Conservation (phyloP, 1,140 invertebrate genomes). For the Propsilocerus akamusi region DNA sequence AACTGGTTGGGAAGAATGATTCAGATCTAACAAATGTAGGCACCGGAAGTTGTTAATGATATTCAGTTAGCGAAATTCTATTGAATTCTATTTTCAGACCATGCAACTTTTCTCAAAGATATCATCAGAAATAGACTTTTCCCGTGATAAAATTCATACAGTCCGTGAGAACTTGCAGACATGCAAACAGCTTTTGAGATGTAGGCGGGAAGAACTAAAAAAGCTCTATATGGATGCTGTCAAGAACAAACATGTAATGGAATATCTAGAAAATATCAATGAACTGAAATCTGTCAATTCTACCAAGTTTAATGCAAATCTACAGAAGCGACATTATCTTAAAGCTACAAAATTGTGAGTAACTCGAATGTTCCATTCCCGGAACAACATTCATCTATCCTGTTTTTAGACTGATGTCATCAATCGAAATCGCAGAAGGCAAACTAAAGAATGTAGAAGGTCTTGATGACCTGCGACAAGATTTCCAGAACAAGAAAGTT, state of each 20-base stretch:
- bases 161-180: constrained; percentile 80
- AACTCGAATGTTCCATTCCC: not conserved
- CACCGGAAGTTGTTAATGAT: not conserved
- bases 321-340: constrained; percentile 54
- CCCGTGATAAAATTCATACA: constrained; percentile 60
- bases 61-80: not conserved
- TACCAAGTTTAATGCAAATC: not conserved
- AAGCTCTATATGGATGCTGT: constrained; percentile 84
- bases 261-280: constrained; percentile 79
- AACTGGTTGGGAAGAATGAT: constrained; percentile 74
- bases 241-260: constrained; percentile 77
- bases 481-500: constrained; percentile 52
- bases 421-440: constrained; percentile 44
- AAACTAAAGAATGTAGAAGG: constrained; percentile 62
- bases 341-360: constrained; percentile 54
- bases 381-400: not conserved
- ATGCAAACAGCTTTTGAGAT: constrained; percentile 77
- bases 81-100: not conserved
- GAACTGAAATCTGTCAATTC: constrained; percentile 11
- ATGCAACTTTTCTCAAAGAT: constrained; percentile 22
- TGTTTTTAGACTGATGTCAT: constrained; percentile 34
- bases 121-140: constrained; percentile 25
- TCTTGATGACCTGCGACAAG: constrained; percentile 51
- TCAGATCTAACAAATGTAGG: constrained; percentile 66
- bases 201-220: constrained; percentile 80